Evolutionary conservation across 2,888 invertebrate genomes (phyloP).

Genomic region (Escarpia spicata): DNA sequence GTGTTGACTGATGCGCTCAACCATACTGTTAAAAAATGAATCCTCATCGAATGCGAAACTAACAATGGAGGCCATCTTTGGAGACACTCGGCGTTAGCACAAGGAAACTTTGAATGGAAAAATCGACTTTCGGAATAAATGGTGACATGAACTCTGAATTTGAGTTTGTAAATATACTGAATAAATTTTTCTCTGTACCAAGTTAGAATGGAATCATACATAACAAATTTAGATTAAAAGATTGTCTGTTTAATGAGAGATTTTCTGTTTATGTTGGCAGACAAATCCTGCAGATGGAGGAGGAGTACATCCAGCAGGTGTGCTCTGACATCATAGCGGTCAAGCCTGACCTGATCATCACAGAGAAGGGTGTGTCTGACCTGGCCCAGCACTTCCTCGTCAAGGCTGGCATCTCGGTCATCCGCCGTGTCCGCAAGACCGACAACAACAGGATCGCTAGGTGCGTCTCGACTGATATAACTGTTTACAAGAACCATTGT

Average conservation of each 20-base stretch:
- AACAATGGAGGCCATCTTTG: no score
- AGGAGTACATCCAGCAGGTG: slow-evolving; percentile 87
- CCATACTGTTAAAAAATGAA: no score
- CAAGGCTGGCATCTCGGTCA: slow-evolving; percentile 72
- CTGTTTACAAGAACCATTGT: background rate
- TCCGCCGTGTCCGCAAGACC: slow-evolving; percentile 86
- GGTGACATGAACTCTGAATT: no score
- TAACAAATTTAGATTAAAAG: no score
- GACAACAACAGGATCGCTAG: slow-evolving; percentile 97
- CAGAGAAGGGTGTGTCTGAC: slow-evolving; percentile 95
- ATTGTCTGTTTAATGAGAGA: background rate
- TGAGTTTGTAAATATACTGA: no score
- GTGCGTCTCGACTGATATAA: slow-evolving; percentile 42
- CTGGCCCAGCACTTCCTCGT: slow-evolving; percentile 69
- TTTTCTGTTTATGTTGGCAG: slow-evolving; percentile 67
- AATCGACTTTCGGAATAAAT: no score
- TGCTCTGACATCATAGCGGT: slow-evolving; percentile 93
- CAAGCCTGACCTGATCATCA: slow-evolving; percentile 96
- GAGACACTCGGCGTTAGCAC: no score
- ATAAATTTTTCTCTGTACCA: no score
- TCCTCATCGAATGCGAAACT: no score
- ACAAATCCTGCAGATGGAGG: slow-evolving; percentile 91
- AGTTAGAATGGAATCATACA: no score
- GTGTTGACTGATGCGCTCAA: no score
- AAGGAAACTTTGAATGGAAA: no score